phyloP scores from a whole-genome alignment of 2,888 invertebrate genomes.

The Gibbula magus region DNA sequence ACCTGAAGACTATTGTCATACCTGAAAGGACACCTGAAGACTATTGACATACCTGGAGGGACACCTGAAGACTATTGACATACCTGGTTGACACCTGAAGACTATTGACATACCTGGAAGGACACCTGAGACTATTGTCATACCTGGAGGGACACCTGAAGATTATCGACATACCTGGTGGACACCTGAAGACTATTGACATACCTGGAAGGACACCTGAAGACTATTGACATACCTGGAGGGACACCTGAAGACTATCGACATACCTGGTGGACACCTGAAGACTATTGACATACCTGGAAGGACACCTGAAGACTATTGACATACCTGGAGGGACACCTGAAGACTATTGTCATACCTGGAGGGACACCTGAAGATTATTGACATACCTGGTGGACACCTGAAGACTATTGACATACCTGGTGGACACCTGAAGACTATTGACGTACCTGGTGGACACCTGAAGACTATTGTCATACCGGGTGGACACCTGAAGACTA shows the following conservation, averaged over 20 bases:
- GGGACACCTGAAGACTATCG: slow-evolving; percentile 63
- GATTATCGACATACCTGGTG: too few relatives aligned
- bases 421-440: slow-evolving; percentile 68
- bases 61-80: slow-evolving; percentile 61
- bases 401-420: slow-evolving; percentile 50
- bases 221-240: slow-evolving; percentile 62
- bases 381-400: too few relatives aligned
- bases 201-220: slow-evolving; percentile 68
- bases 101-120: slow-evolving; percentile 62
- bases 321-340: slow-evolving; percentile 66
- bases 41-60: slow-evolving; percentile 63
- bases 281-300: slow-evolving; percentile 56
- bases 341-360: slow-evolving; percentile 60
- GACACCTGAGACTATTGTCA: slow-evolving; percentile 54
- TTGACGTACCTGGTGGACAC: too few relatives aligned
- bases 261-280: too few relatives aligned
- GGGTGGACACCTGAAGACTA: slow-evolving; percentile 61
- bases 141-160: slow-evolving; percentile 69
- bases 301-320: slow-evolving; percentile 57
- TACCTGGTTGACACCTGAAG: too few relatives aligned
- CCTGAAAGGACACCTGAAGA: slow-evolving; percentile 67
- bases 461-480: slow-evolving; percentile 51
- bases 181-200: slow-evolving; percentile 1
- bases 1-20: slow-evolving; percentile 54
- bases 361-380: slow-evolving; percentile 63